Base-by-base conservation (phyloP, 2,888 invertebrate genomes). In the Drosophila fulvimacula region DNA sequence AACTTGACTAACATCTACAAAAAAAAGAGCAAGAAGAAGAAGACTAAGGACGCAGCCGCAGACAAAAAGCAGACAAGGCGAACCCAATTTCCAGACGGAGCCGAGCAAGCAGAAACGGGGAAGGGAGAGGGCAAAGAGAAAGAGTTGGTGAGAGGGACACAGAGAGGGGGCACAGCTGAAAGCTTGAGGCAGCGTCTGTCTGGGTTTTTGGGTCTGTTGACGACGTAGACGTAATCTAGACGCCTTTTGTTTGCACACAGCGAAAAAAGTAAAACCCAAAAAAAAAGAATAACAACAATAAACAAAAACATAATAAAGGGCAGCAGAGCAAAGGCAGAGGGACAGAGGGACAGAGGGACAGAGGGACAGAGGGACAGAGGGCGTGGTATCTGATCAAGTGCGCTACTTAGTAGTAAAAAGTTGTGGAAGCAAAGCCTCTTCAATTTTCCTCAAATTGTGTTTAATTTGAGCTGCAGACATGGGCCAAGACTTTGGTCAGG, bases 1-100 rank as follows among this genome's bases (percentile, higher is more conserved):
- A 86, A 86, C 84, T 79, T 77, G 87, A 86, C 87, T 86, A 86
- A 77, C 79, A 66, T 86, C 82, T 81, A 82, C 65, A 21, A 34
- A 39, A 27, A 72, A n/a, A 55, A 61, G 30, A 52, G 62, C 15
- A 13, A 34, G n/a, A 55, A 24, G 10, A 63, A 55, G 42, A 69
- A 5, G 36, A 52, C 48, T 56, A 64, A 49, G 58, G 55, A 72
- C 44, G 55, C 51, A 58, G 70, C 58, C 52, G 72, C 78, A 83
- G 87, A 86, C 82, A 81, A 76, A 69, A 59, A 66, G 77, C 76
- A 76, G 76, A 76, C 76, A 73, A 69, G 60, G 44, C 76, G 65
- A 76, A 62, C 61, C 65, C 74, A 60, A 57, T 46, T 57, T 68
- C 46, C 42, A 67, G 61, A 65, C 60, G 17, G 21, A 53, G 36